These are phyloP conservation scores for Cosmopolites sordidus DNA, from an alignment of 2,888 invertebrate species.

Conservation along the genomic window DNA sequence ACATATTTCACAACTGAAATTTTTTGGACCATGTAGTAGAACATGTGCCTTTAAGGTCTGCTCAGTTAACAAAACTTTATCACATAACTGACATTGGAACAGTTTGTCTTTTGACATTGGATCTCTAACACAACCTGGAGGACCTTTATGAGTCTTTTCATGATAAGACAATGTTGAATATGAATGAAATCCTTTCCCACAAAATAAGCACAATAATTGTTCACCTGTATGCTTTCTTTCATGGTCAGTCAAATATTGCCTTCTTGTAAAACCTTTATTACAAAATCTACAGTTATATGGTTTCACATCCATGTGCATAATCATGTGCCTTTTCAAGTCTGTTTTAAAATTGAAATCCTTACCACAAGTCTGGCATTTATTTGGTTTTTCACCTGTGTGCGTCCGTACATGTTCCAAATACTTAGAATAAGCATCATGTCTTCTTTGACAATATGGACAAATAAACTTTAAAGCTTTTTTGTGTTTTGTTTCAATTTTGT, in stretches of 20 bases:
- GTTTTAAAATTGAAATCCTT: conserved; percentile 30
- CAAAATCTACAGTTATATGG: conserved; percentile 27
- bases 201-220: conserved; percentile 26
- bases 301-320: conserved; percentile 26
- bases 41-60: conserved; percentile 27
- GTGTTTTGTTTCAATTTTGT: conserved; percentile 27
- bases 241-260: conserved; percentile 26
- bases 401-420: conserved; percentile 28
- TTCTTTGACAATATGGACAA: conserved; percentile 24
- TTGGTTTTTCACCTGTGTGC: conserved; percentile 30
- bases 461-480: conserved; percentile 24
- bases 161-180: conserved; percentile 26
- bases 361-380: conserved; percentile 26
- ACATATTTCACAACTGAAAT: conserved; percentile 29
- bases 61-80: conserved; percentile 25
- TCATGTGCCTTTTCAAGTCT: conserved; percentile 27
- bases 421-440: conserved; percentile 23
- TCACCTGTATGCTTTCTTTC: conserved; percentile 29
- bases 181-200: conserved; percentile 28
- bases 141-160: conserved; percentile 26
- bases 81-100: conserved; percentile 25
- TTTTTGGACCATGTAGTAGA: conserved; percentile 26
- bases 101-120: conserved; percentile 13
- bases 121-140: conserved; percentile 10
- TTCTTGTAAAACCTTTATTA: conserved; percentile 26